Conservation (phyloP, 1,140 invertebrate genomes). For the Orius insidiosus region DNA sequence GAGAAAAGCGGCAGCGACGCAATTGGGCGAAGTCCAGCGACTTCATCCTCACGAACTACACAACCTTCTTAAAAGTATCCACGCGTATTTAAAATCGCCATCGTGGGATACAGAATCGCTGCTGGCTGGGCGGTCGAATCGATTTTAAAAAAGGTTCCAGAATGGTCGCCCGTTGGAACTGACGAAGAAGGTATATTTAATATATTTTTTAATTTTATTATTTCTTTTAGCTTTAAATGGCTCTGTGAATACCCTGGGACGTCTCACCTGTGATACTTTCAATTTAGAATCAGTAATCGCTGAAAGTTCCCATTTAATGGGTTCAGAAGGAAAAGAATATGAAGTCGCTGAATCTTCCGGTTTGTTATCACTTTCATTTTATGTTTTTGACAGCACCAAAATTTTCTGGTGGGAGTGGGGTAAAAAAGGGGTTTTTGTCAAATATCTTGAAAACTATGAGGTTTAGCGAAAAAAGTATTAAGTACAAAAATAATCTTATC, state of each 20-base stretch:
- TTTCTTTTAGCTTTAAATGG: conserved; percentile 8
- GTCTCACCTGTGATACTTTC: conserved; percentile 60
- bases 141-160: conserved; percentile 74
- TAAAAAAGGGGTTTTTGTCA: too few relatives aligned
- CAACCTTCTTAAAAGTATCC: conserved; percentile 61
- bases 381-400: neutral
- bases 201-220: too few relatives aligned
- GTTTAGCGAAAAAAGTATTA: too few relatives aligned
- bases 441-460: too few relatives aligned
- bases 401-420: neutral
- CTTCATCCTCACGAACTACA: conserved; percentile 87
- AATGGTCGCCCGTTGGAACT: conserved; percentile 52
- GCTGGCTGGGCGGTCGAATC: conserved; percentile 84
- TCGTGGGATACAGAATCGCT: conserved; percentile 92
- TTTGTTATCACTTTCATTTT: neutral
- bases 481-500: too few relatives aligned
- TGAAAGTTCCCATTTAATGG: conserved; percentile 69
- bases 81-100: conserved; percentile 54
- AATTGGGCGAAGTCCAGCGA: conserved; percentile 86
- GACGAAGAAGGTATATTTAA: neutral
- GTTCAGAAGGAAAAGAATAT: conserved; percentile 78
- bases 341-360: conserved; percentile 35
- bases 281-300: conserved; percentile 63
- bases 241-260: conserved; percentile 23
- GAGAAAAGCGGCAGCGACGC: conserved; percentile 79